Evolutionary conservation across 2,113 vertebrate genomes (phyloP).

Genomic region (Atrichornis clamosus): DNA sequence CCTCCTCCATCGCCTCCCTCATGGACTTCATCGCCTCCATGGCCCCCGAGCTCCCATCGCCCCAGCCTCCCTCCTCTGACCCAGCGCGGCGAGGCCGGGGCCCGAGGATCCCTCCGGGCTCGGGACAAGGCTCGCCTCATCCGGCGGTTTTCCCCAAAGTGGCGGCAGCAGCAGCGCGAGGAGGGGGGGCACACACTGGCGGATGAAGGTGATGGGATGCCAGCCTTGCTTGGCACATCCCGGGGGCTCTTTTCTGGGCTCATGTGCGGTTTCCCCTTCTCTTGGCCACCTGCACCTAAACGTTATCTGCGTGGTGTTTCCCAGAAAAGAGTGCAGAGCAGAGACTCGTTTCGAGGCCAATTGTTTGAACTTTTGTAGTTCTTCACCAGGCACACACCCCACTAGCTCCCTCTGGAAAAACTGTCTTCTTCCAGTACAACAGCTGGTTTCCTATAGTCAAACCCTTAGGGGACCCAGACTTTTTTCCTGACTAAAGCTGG

Average conservation of each 20-base stretch:
- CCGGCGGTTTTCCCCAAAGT: fast-evolving
- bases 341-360: fast-evolving
- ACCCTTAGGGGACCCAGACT: neutral
- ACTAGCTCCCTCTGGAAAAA: neutral
- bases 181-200: fast-evolving
- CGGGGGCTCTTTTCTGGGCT: neutral
- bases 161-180: neutral
- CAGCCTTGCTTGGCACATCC: fast-evolving
- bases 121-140: fast-evolving
- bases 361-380: neutral
- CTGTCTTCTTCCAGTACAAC: neutral
- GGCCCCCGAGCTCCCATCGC: fast-evolving
- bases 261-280: neutral
- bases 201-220: neutral
- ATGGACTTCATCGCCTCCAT: fast-evolving
- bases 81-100: fast-evolving
- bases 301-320: fast-evolving
- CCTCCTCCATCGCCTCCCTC: fast-evolving
- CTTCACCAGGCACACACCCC: neutral
- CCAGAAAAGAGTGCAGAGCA: neutral
- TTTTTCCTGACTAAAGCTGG: neutral
- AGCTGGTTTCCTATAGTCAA: neutral
- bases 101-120: fast-evolving
- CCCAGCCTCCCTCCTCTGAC: neutral
- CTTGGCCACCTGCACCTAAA: neutral